phyloP scores from a whole-genome alignment of 2,113 vertebrate genomes.

The Lampris megalopsis region DNA sequence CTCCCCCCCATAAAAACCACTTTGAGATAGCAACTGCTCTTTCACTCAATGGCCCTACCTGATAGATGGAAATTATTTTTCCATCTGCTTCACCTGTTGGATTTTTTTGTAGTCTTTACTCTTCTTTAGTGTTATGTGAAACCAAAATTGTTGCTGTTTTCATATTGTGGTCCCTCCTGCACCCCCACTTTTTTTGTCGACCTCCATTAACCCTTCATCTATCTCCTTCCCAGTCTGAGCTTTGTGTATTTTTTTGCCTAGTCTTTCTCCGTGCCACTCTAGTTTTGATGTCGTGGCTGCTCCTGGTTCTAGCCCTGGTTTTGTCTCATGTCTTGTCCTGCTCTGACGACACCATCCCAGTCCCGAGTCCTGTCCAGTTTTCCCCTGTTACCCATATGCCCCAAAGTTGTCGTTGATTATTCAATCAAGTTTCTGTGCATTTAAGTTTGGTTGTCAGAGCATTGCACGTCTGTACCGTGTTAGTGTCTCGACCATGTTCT shows the following conservation, averaged over 20 bases:
- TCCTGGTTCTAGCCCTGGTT: neutral
- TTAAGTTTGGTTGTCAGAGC: neutral
- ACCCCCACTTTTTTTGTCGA: neutral
- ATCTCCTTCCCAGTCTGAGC: neutral
- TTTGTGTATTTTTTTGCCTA: neutral
- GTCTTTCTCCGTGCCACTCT: neutral
- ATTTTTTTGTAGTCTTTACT: neutral
- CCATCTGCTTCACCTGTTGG: neutral
- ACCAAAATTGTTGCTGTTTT: neutral
- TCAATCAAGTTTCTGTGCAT: neutral
- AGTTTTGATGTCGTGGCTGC: no score
- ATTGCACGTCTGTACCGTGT: no score
- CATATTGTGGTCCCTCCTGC: neutral
- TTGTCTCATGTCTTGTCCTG: neutral
- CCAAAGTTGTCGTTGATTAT: no score
- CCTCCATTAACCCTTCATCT: neutral
- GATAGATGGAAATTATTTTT: neutral
- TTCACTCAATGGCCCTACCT: neutral
- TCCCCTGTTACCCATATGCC: no score
- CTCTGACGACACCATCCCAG: neutral
- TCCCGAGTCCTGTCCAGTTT: no score
- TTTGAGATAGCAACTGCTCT: conserved; percentile 1
- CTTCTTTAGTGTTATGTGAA: neutral
- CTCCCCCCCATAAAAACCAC: neutral
- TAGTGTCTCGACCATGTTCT: no score